A percentile compares a stretch with the other conserved stretches of the same genome.
phyloP scores from a whole-genome alignment of 2,888 invertebrate genomes.

The Ganaspis brasiliensis region DNA sequence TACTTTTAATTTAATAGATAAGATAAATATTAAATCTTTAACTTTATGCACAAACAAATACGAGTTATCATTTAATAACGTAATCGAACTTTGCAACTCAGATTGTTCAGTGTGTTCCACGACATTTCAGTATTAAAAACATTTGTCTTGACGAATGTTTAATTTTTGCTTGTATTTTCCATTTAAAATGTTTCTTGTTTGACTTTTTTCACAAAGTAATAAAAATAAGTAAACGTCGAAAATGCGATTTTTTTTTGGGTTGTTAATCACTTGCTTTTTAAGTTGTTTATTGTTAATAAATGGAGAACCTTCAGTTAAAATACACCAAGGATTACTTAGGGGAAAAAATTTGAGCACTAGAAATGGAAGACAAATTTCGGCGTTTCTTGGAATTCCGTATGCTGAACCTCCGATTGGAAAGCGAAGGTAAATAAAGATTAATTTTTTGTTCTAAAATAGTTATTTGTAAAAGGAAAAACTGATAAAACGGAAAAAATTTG shows the following conservation, averaged over 20 bases:
- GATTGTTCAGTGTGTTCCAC: no score
- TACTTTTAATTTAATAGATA: no score
- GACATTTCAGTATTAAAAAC: no score
- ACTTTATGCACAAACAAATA: not conserved
- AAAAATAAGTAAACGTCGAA: not conserved
- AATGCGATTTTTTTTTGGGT: not conserved
- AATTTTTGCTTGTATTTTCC: no score
- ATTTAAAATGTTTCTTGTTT: no score
- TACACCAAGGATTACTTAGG: conserved; percentile 34
- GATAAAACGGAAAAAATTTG: no score
- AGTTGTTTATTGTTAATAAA: conserved; percentile 1
- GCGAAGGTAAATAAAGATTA: not conserved
- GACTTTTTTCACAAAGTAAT: no score
- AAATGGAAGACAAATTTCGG: conserved; percentile 8
- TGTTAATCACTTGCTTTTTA: not conserved
- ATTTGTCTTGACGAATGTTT: no score
- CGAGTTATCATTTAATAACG: not conserved
- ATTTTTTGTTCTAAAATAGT: not conserved
- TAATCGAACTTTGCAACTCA: not conserved
- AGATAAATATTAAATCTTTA: not conserved
- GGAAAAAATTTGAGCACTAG: conserved; percentile 22
- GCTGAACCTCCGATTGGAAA: conserved; percentile 12
- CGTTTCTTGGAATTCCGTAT: conserved; percentile 28
- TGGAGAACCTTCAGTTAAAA: conserved; percentile 2
- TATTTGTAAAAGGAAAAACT: not conserved